These are phyloP conservation scores for Rhinolophus ferrumequinum DNA, from an alignment of 2,113 vertebrate species.

Conservation along the genomic window DNA sequence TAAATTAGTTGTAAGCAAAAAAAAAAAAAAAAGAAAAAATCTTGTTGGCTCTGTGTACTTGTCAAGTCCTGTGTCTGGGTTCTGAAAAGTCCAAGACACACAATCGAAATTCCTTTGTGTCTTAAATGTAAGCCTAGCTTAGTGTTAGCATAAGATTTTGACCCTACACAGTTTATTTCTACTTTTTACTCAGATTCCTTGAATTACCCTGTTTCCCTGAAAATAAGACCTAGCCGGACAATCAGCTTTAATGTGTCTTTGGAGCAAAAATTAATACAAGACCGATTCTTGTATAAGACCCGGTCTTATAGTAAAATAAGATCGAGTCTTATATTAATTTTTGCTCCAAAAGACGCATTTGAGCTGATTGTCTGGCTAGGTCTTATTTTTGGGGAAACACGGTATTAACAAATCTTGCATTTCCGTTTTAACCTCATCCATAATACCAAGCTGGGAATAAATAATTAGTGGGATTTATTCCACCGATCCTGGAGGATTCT, in stretches of 20 bases:
- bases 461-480: not conserved
- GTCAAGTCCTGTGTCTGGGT: not conserved
- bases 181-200: not conserved
- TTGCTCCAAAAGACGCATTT: too few species aligned
- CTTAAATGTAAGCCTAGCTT: not conserved
- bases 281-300: too few species aligned
- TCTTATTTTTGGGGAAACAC: too few species aligned
- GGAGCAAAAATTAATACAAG: too few species aligned
- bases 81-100: conserved; percentile 20
- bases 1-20: not conserved
- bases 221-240: too few species aligned
- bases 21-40: not conserved
- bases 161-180: not conserved
- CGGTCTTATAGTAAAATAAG: too few species aligned
- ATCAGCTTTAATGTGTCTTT: too few species aligned
- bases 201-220: not conserved
- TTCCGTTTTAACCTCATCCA: not conserved
- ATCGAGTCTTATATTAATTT: too few species aligned
- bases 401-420: not conserved
- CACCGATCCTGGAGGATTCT: not conserved
- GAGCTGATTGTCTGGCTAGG: too few species aligned
- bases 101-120: not conserved
- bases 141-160: not conserved
- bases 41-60: not conserved
- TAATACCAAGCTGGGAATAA: not conserved